These are phyloP conservation scores for Aptenodytes patagonicus DNA, from an alignment of 2,113 vertebrate genomes.

Conservation along the genomic window DNA sequence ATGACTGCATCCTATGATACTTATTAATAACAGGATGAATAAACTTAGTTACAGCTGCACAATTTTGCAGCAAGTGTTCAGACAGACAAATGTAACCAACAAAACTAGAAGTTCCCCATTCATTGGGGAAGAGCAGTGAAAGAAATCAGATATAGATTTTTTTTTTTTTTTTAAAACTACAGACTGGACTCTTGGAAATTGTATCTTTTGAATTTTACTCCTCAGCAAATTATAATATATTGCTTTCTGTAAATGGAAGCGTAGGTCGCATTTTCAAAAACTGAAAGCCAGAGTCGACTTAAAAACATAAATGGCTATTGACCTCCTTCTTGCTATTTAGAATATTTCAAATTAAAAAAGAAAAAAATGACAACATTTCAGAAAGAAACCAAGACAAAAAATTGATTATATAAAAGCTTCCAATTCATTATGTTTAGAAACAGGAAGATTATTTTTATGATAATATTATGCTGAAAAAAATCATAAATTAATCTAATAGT, in stretches of 20 bases:
- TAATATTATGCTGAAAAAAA: background rate
- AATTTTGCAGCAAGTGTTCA: background rate
- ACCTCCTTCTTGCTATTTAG: background rate
- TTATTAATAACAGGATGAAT: background rate
- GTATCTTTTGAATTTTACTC: background rate
- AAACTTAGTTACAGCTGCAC: background rate
- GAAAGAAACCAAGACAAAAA: background rate
- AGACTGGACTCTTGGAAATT: background rate
- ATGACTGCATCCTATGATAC: background rate
- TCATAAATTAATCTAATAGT: background rate
- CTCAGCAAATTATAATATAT: background rate
- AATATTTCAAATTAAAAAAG: background rate
- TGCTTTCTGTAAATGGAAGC: background rate
- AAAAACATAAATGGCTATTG: background rate
- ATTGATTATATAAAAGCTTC: background rate
- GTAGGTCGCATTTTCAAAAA: background rate
- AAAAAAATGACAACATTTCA: fast-evolving
- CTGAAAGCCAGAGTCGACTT: background rate
- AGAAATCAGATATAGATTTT: background rate
- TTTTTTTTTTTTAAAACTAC: background rate
- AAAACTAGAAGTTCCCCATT: background rate
- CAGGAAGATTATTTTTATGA: background rate
- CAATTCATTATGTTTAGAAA: background rate
- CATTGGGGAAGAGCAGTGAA: background rate
- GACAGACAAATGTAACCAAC: background rate